Evolutionary conservation across 2,797 vertebrate species (phyloP).

Genomic region (Esox masquinongy): DNA sequence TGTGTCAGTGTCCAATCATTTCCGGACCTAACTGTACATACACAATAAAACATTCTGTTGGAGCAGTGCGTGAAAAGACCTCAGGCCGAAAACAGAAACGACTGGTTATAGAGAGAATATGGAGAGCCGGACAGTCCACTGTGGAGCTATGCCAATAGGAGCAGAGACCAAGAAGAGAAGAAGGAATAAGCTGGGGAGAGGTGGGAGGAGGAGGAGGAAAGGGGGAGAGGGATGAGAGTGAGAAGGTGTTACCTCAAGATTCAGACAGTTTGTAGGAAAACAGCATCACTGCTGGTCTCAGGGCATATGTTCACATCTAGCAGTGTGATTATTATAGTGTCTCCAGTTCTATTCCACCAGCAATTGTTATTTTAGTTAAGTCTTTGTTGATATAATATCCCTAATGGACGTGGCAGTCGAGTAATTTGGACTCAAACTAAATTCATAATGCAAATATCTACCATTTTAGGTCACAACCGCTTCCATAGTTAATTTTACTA

Average conservation of each 20-base stretch:
- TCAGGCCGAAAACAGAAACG: neutral
- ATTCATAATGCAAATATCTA: too few relatives aligned
- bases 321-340: neutral
- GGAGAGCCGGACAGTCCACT: neutral
- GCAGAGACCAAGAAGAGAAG: neutral
- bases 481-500: too few relatives aligned
- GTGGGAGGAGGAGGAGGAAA: neutral
- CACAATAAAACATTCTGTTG: too few relatives aligned
- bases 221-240: neutral
- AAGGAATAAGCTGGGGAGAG: neutral
- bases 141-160: neutral
- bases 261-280: neutral
- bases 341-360: too few relatives aligned
- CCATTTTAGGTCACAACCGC: too few relatives aligned
- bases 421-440: too few relatives aligned
- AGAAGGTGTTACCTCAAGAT: neutral
- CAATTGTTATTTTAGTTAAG: too few relatives aligned
- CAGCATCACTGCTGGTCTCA: neutral
- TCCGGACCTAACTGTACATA: too few relatives aligned
- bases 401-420: too few relatives aligned
- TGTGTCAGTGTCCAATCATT: too few relatives aligned
- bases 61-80: neutral
- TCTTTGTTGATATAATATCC: too few relatives aligned
- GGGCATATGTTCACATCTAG: neutral
- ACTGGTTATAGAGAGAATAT: neutral